Evolutionary conservation across 1,140 invertebrate genomes (phyloP).

Genomic region (Periplaneta americana): DNA sequence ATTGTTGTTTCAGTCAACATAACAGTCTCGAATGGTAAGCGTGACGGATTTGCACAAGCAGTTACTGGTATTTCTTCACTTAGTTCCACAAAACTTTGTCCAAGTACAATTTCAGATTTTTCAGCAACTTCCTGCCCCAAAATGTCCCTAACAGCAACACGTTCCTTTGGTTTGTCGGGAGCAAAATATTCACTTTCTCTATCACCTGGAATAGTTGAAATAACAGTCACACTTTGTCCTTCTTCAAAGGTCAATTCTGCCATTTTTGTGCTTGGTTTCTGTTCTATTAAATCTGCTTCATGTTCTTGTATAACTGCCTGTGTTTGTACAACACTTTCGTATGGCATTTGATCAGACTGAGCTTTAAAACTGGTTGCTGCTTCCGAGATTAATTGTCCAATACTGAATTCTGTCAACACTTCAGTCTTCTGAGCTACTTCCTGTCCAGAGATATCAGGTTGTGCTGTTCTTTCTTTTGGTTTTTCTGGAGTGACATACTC

Average conservation of each 20-base stretch:
- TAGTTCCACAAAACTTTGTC: slow-evolving; percentile 22
- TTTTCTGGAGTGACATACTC: slow-evolving; percentile 24
- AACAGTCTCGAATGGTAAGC: slow-evolving; percentile 29
- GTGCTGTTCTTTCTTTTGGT: slow-evolving; percentile 35
- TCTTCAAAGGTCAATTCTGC: slow-evolving; percentile 17
- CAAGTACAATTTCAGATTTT: slow-evolving; percentile 15
- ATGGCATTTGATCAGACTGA: slow-evolving; percentile 2
- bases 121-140: slow-evolving; percentile 16
- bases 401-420: slow-evolving; percentile 27
- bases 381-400: slow-evolving; percentile 20
- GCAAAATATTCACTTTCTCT: slow-evolving; percentile 1
- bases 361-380: slow-evolving; percentile 5
- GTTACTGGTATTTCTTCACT: slow-evolving; percentile 21
- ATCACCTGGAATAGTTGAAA: slow-evolving; percentile 2
- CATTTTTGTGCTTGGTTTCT: slow-evolving; percentile 14
- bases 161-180: slow-evolving; percentile 8
- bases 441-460: slow-evolving; percentile 36
- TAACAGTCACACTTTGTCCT: slow-evolving; percentile 9
- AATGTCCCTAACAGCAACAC: slow-evolving; percentile 8
- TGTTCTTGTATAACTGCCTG: slow-evolving; percentile 9
- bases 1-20: slow-evolving; percentile 26
- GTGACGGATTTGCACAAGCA: slow-evolving; percentile 24
- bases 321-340: slow-evolving; percentile 1
- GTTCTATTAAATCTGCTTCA: slow-evolving; percentile 17
- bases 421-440: slow-evolving; percentile 37